phyloP scores from a whole-genome alignment of 2,888 invertebrate species.

The Xestia c-nigrum region DNA sequence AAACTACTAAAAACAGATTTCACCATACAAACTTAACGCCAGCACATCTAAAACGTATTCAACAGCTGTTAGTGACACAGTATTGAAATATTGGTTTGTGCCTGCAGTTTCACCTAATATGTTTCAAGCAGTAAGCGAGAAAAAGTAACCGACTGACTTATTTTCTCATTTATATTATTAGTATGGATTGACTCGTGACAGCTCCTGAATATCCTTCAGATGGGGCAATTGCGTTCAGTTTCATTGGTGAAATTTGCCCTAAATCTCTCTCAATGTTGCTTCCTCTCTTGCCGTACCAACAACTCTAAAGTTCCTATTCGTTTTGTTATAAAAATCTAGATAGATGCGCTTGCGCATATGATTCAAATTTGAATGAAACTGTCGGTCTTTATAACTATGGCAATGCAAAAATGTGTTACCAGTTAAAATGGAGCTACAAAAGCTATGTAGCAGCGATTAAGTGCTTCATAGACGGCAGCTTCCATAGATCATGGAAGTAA shows the following conservation, averaged over 20 bases:
- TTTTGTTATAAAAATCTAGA: background rate
- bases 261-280: conserved; percentile 48
- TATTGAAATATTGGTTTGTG: background rate
- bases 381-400: background rate
- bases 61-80: background rate
- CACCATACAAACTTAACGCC: background rate
- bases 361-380: background rate
- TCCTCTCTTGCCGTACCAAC: conserved; percentile 24
- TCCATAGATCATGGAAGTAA: background rate
- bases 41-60: background rate
- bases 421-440: background rate
- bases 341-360: background rate
- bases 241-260: background rate
- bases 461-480: background rate
- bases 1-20: background rate
- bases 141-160: background rate
- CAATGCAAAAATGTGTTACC: background rate
- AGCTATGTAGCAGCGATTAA: background rate
- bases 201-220: background rate
- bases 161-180: background rate
- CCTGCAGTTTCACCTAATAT: background rate
- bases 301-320: conserved; percentile 5
- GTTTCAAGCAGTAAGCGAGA: background rate
- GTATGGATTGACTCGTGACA: background rate
- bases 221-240: background rate